Percentiles rank a stretch among this genome's conserved stretches.
Conservation (phyloP, 2,797 vertebrate species). For the Danio choprae region DNA sequence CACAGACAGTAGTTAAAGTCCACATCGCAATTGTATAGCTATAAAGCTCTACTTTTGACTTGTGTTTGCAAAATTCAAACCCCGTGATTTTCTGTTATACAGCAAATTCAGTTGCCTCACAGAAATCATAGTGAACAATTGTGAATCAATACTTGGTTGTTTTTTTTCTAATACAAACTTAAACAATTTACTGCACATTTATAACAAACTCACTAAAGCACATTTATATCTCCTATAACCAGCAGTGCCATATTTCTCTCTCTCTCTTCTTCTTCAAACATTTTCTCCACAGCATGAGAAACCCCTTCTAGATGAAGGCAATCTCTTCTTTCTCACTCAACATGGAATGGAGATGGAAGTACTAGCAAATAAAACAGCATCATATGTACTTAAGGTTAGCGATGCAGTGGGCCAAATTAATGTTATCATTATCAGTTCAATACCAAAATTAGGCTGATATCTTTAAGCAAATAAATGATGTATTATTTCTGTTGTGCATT, state of each 20-base stretch:
- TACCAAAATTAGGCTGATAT: too few species aligned
- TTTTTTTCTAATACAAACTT: not conserved
- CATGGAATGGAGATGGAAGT: constrained; percentile 19
- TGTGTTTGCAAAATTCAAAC: too few species aligned
- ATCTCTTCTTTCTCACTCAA: constrained; percentile 1
- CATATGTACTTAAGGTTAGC: constrained; percentile 12
- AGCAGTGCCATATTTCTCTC: not conserved
- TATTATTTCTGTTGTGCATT: too few species aligned
- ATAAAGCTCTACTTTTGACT: too few species aligned
- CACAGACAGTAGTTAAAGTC: too few species aligned
- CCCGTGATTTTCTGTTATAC: too few species aligned
- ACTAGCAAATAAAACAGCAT: constrained; percentile 18
- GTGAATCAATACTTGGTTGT: not conserved
- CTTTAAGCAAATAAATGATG: too few species aligned
- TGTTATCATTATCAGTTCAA: too few species aligned
- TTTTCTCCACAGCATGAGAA: constrained; percentile 3
- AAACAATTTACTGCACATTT: constrained; percentile 2
- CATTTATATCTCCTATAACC: not conserved
- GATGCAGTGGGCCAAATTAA: too few species aligned
- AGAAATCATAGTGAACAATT: too few species aligned
- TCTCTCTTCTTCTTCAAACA: constrained; percentile 5
- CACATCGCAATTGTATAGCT: too few species aligned
- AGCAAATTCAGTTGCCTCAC: too few species aligned
- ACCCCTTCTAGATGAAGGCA: constrained; percentile 7
- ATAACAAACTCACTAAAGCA: not conserved